Evolutionary conservation across 2,113 vertebrate species (phyloP).

Genomic region (Empidonax alnorum): DNA sequence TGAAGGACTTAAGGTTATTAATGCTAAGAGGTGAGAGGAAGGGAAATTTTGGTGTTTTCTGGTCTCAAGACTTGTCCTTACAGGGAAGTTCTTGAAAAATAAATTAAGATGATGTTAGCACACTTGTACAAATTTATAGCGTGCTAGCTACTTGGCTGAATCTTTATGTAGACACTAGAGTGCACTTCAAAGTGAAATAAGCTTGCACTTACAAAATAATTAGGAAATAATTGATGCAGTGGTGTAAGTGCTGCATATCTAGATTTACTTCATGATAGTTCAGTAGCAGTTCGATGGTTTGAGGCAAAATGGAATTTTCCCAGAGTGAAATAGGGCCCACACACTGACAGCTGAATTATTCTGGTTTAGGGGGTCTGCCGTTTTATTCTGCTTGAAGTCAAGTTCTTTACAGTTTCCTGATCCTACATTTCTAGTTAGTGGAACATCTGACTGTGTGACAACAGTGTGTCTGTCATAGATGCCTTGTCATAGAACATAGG

Average conservation of each 20-base stretch:
- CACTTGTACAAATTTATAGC: not conserved
- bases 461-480: not conserved
- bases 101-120: not conserved
- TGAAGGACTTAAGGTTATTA: not conserved
- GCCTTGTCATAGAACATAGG: not conserved
- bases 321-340: not conserved
- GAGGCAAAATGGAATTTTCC: not conserved
- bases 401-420: not conserved
- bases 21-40: not conserved
- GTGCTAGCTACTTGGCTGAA: not conserved
- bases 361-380: not conserved
- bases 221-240: not conserved
- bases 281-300: not conserved
- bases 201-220: not conserved
- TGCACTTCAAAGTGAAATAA: not conserved
- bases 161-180: not conserved
- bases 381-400: not conserved
- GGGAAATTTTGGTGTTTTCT: not conserved
- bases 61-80: not conserved
- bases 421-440: not conserved
- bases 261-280: not conserved
- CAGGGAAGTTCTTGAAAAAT: not conserved
- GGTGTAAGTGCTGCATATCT: not conserved
- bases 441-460: not conserved
- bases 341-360: not conserved